Conservation (phyloP, 1,140 invertebrate genomes). For the Nylanderia fulva region DNA sequence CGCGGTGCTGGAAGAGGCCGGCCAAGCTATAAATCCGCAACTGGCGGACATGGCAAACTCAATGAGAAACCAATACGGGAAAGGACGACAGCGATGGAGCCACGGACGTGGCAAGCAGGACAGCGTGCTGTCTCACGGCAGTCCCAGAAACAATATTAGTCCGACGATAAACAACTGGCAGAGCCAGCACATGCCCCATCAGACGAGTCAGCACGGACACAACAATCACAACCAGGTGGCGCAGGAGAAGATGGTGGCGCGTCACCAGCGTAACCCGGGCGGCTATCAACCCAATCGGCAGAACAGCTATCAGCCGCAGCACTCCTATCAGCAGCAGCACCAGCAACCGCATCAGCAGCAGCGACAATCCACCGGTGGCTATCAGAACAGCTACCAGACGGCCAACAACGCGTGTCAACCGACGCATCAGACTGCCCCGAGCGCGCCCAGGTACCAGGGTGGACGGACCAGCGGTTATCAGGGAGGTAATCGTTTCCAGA, state of each 20-base stretch:
- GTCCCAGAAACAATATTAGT: conserved; percentile 82
- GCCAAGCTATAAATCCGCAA: conserved; percentile 93
- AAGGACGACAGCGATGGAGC: conserved; percentile 86
- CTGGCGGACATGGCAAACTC: conserved; percentile 88
- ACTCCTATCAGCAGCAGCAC: conserved; percentile 75
- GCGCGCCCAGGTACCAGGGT: conserved; percentile 69
- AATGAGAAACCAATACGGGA: conserved; percentile 83
- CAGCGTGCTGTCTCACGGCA: conserved; percentile 78
- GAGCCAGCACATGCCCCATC: conserved; percentile 76
- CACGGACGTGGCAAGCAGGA: conserved; percentile 82
- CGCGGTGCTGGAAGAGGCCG: conserved; percentile 95
- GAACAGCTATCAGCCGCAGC: conserved; percentile 77
- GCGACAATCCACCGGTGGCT: conserved; percentile 35
- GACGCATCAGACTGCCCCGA: conserved; percentile 75
- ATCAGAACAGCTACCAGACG: conserved; percentile 58
- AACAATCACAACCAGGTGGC: conserved; percentile 59
- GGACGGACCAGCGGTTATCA: conserved; percentile 78
- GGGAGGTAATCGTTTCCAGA: conserved; percentile 78
- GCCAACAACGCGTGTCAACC: conserved; percentile 62
- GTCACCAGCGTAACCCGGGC: conserved; percentile 75
- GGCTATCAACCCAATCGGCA: conserved; percentile 81
- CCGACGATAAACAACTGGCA: conserved; percentile 82
- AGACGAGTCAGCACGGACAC: conserved; percentile 68
- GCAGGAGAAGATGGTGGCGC: conserved; percentile 74
- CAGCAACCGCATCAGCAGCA: conserved; percentile 53